phyloP scores from a whole-genome alignment of 2,797 vertebrate species.

The Acipenser ruthenus region DNA sequence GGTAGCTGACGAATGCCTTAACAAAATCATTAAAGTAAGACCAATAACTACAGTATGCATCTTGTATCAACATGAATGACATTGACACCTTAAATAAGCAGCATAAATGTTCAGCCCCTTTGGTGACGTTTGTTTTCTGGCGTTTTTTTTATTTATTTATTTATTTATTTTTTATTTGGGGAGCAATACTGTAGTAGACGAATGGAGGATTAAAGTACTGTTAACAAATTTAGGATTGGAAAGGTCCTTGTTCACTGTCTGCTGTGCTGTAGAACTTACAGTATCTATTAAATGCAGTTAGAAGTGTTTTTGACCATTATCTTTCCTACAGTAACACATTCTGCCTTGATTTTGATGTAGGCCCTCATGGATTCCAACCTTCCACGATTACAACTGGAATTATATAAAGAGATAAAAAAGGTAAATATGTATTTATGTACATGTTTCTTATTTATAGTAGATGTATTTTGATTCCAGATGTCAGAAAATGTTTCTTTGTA shows the following conservation, averaged over 20 bases:
- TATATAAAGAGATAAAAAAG: conserved; percentile 99
- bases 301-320: not conserved
- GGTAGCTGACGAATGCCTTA: conserved; percentile 97
- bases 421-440: conserved; percentile 38
- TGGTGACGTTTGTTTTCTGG: not conserved
- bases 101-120: not conserved
- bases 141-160: not conserved
- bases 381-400: conserved; percentile 86
- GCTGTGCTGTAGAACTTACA: no score
- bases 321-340: not conserved
- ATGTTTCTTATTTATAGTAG: no score
- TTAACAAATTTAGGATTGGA: no score
- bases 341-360: conserved; percentile 44
- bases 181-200: not conserved
- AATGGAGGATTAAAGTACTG: no score
- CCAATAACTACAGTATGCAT: no score
- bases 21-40: conserved; percentile 97
- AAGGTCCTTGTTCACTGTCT: no score
- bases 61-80: no score
- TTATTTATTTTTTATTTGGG: not conserved
- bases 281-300: no score
- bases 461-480: no score
- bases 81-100: not conserved
- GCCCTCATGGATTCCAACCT: conserved; percentile 95
- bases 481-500: not conserved